Base-by-base conservation (phyloP, 2,113 vertebrate species). In the Procapra przewalskii region DNA sequence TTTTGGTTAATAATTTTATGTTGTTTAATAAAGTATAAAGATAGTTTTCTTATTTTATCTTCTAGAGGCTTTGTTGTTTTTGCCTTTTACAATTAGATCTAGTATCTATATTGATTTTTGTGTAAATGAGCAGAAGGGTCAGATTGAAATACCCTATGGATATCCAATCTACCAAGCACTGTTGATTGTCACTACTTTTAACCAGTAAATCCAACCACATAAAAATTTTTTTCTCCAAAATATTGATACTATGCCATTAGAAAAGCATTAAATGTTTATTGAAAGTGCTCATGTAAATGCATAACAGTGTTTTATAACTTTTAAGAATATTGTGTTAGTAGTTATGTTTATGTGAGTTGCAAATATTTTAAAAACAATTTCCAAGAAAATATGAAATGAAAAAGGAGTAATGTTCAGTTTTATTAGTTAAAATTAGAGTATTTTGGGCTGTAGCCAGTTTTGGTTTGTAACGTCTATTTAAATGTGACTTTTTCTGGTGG, bases 201-300 rank as follows among this genome's bases (percentile, higher is more conserved):
- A 67, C 54, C 40, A 92, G 10, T 31, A 40, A 88, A 45, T 75
- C 36, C 59, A 83, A 55, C 25, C 52, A 80, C 21, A 71, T 21
- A 48, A 79, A 86, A 31, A 12, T 5, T 5, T n/a, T 71, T 88
- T 59, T 60, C 57, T 97, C 29, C 60, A 48, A 83, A 82, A 55
- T 64, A 88, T 60, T 60, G 36, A 57, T 67, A 6, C 50, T 23
- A 50, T 75, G 54, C 25, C 36, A 16, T n/a, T 54, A 85, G 59
- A 67, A 96, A 52, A 93, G 40, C 31, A 25, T 87, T 96, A 60
- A 75, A 27, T 91, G 19, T 82, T 96, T 97, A 54, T 62, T 92
- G 40, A 92, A 86, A 40, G 23, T 92, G 21, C 16, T 75, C 19
- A 48, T 81, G 33, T 81, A 64, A 85, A 77, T 82, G 13, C 55